Evolutionary conservation across 2,797 vertebrate species (phyloP).

Genomic region (Varecia variegata): DNA sequence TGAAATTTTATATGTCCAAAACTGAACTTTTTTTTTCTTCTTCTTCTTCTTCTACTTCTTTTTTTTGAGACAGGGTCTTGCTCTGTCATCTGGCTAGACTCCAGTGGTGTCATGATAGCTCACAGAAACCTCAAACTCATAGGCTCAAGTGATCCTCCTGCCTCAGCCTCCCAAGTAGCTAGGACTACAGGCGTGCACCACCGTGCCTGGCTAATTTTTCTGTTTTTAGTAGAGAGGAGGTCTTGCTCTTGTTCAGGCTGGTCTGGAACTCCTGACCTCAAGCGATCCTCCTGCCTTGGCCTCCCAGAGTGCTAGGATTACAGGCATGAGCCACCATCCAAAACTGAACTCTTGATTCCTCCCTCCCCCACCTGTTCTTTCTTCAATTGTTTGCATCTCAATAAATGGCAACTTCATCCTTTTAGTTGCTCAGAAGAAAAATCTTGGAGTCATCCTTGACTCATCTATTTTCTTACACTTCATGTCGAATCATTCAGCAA

Average conservation of each 20-base stretch:
- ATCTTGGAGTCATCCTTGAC: not conserved
- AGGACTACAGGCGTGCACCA: not conserved
- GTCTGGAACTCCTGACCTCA: not conserved
- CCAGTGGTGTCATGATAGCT: not conserved
- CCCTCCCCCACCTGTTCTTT: not conserved
- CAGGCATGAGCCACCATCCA: not conserved
- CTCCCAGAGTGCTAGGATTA: not conserved
- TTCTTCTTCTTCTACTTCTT: too few relatives aligned
- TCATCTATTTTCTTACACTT: not conserved
- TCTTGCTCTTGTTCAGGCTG: not conserved
- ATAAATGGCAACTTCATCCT: not conserved
- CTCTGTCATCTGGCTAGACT: not conserved
- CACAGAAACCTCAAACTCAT: not conserved
- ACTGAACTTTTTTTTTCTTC: not conserved
- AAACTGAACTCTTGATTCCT: not conserved
- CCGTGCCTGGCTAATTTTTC: not conserved
- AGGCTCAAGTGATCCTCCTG: not conserved
- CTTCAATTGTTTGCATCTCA: not conserved
- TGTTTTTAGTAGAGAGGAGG: not conserved
- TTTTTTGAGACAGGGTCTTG: not conserved
- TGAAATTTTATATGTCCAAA: not conserved
- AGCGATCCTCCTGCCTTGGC: not conserved
- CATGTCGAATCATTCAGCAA: not conserved
- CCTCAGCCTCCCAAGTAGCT: not conserved
- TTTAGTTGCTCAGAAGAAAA: not conserved